A percentile compares a stretch with the other conserved stretches of the same genome.
Evolutionary conservation across 2,888 invertebrate species (phyloP).

Genomic region (Escarpia spicata): DNA sequence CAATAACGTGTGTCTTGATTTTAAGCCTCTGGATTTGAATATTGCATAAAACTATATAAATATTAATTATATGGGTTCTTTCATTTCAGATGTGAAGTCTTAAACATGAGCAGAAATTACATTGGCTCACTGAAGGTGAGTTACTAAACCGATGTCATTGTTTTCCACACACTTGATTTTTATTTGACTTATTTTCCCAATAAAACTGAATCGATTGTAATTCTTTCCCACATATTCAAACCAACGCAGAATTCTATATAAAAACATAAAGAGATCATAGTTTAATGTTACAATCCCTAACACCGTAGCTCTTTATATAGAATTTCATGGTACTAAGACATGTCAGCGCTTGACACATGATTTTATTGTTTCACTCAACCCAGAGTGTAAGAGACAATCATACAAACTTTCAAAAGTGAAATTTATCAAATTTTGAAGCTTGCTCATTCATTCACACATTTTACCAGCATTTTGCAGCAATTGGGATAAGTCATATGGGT

Average conservation of each 20-base stretch:
- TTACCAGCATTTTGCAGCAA: neutral
- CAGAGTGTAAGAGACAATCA: too few species aligned
- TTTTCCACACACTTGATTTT: neutral
- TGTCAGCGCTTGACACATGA: too few species aligned
- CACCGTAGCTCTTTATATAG: too few species aligned
- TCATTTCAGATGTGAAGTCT: slow-evolving; percentile 54
- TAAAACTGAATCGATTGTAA: too few species aligned
- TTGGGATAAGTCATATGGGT: neutral
- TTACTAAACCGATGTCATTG: neutral
- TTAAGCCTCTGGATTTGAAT: neutral
- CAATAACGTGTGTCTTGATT: neutral
- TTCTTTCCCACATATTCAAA: too few species aligned
- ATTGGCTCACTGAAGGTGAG: slow-evolving; percentile 52
- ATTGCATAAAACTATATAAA: neutral
- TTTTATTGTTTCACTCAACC: too few species aligned
- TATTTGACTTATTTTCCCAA: neutral
- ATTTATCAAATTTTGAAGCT: neutral
- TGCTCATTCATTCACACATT: neutral
- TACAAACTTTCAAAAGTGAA: neutral
- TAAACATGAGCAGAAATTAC: slow-evolving; percentile 54
- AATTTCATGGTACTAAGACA: too few species aligned
- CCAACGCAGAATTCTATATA: too few species aligned
- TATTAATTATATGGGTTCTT: slow-evolving; percentile 13
- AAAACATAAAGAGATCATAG: too few species aligned
- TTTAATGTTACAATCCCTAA: too few species aligned